These are phyloP conservation scores for Chromis chromis DNA, from an alignment of 2,797 vertebrate species.

Conservation along the genomic window DNA sequence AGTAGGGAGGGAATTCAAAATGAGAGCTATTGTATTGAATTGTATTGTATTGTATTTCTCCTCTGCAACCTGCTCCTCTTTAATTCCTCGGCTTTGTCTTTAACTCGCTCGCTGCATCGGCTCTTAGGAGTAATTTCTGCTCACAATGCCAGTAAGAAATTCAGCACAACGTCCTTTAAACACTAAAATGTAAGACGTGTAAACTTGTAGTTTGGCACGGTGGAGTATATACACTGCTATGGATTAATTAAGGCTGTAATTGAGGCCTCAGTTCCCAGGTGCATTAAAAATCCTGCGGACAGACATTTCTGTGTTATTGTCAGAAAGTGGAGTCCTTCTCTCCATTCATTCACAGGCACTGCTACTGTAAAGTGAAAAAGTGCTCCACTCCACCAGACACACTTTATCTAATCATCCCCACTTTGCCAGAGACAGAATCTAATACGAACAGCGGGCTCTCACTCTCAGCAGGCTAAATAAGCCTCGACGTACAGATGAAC, in stretches of 20 bases:
- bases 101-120: slow-evolving; percentile 33
- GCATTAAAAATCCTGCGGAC: slow-evolving; percentile 46
- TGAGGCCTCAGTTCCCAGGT: slow-evolving; percentile 48
- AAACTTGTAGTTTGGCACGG: background rate
- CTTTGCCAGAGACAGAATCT: slow-evolving; percentile 81
- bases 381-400: slow-evolving; percentile 77
- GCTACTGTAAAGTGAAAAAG: slow-evolving; percentile 74
- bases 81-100: slow-evolving; percentile 62
- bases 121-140: slow-evolving; percentile 35
- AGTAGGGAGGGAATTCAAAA: slow-evolving; percentile 64
- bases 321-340: slow-evolving; percentile 53
- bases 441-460: slow-evolving; percentile 77
- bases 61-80: slow-evolving; percentile 27
- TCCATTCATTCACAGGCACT: slow-evolving; percentile 61
- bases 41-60: slow-evolving; percentile 64
- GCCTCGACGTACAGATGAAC: slow-evolving; percentile 76
- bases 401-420: slow-evolving; percentile 84
- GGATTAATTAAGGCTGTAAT: slow-evolving; percentile 56
- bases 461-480: slow-evolving; percentile 82
- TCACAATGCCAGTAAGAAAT: slow-evolving; percentile 33
- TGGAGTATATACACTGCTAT: slow-evolving; percentile 30
- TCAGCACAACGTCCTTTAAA: slow-evolving; percentile 21
- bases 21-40: slow-evolving; percentile 63
- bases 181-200: background rate
- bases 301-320: slow-evolving; percentile 56